Base-by-base conservation (phyloP, 2,888 invertebrate genomes). In the Zygaena filipendulae region DNA sequence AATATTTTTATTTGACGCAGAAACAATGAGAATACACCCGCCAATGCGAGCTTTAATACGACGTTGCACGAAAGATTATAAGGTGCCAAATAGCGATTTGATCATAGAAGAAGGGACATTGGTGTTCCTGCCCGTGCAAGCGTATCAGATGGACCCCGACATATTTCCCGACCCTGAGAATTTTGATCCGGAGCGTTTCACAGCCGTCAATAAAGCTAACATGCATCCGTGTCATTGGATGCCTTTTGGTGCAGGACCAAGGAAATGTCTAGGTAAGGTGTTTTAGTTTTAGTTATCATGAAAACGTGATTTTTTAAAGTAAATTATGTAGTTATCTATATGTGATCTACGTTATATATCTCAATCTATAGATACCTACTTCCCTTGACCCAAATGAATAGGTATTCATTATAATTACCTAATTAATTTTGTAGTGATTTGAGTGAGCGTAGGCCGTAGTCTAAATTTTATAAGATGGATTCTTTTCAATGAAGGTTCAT, bases 131-230 rank as follows among this genome's bases (percentile, higher is more conserved):
- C 82, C 84, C n/a, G 61, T 70, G 7, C 68, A 75, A 41, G 75
- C 79, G 13, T 75, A 85, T 37, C 85, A 85, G 35, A 80, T 77
- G 46, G 84, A 84, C 46, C 72, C 82, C 0, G 63, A 75, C 2
- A 62, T 80, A 39, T 85, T 81, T 39, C 81, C 83, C 0, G 68
- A 86, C 8, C 87, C 87, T 1, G 67, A 82, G 1, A 64, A 69
- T 19, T 86, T 86, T 34, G 71, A 81, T 32, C 86, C 86, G 0
- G 82, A 84, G 13, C 63, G 85, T 34, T 86, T 85, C 52, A 51
- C 63, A 0, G 50, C 63, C 3, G 72, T 77, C 30, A 71, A 79
- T 14, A 82, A 80, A 34, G 59, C 68, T 0, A 61, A 59, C 20
- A 49, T 83, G 13, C 79, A 80, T 13, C 64, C 61, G 1, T 77